Percentiles rank a stretch among this genome's conserved stretches.
Conservation (phyloP, 2,888 invertebrate genomes). For the Carabus problematicus region DNA sequence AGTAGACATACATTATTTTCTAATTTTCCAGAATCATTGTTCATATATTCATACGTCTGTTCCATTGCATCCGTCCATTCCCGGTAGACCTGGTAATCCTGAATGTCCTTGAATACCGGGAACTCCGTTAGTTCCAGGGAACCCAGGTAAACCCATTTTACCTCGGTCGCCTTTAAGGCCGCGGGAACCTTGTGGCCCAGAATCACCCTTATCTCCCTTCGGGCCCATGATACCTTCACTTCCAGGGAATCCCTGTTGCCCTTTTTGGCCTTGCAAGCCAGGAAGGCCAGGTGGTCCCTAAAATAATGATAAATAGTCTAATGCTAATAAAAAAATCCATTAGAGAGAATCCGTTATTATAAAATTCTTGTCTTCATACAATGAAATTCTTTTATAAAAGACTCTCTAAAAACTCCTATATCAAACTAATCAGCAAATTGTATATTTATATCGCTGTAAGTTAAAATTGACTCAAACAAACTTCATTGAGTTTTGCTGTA, state of each 20-base stretch:
- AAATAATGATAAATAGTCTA: constrained; percentile 45
- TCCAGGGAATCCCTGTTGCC: constrained; percentile 82
- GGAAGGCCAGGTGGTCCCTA: constrained; percentile 78
- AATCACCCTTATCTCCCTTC: constrained; percentile 88
- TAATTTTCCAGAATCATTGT: constrained; percentile 3
- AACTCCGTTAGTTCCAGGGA: constrained; percentile 77
- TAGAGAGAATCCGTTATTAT: no score
- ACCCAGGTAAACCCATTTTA: constrained; percentile 86
- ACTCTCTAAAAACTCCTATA: no score
- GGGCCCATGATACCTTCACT: constrained; percentile 85
- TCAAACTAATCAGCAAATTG: no score
- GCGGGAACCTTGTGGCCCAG: constrained; percentile 80
- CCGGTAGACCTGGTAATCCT: constrained; percentile 81
- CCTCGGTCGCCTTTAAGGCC: constrained; percentile 88
- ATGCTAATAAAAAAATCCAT: neutral
- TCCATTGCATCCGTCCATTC: constrained; percentile 95
- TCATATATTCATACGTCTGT: constrained; percentile 75
- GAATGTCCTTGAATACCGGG: constrained; percentile 74
- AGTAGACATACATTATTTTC: constrained; percentile 22
- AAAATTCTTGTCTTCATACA: no score
- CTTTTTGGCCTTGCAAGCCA: constrained; percentile 77
- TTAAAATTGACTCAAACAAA: no score
- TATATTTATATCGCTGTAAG: no score
- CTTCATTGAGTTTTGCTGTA: no score
- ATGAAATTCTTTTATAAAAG: no score